Evolutionary conservation across 2,888 invertebrate species (phyloP).

Genomic region (Phragmatobia fuliginosa): DNA sequence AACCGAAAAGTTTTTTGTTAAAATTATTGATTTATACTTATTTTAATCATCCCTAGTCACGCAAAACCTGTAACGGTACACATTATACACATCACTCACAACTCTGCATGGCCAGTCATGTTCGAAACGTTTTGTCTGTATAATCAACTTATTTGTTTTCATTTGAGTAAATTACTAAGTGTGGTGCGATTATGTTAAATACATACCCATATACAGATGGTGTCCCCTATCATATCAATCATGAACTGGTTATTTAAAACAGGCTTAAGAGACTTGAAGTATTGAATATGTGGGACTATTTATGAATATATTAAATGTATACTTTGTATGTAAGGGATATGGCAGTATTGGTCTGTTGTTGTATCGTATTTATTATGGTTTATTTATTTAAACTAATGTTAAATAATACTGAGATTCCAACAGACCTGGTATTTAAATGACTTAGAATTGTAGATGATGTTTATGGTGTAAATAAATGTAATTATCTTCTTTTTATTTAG

Average conservation of each 20-base stretch:
- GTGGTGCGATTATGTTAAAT: background rate
- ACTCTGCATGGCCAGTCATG: background rate
- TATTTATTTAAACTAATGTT: background rate
- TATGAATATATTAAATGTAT: background rate
- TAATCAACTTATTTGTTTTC: background rate
- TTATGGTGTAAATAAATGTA: background rate
- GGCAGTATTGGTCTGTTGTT: background rate
- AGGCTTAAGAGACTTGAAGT: slow-evolving; percentile 19
- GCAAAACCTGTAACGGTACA: background rate
- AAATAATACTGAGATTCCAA: background rate
- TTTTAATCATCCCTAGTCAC: background rate
- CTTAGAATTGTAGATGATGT: background rate
- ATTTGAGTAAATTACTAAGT: background rate
- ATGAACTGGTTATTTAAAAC: slow-evolving; percentile 44
- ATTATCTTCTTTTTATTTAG: too few species aligned
- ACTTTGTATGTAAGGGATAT: background rate
- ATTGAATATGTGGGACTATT: slow-evolving; percentile 7
- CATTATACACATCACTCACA: background rate
- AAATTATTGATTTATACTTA: too few species aligned
- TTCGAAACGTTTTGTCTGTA: background rate
- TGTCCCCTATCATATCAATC: slow-evolving; percentile 26
- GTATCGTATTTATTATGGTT: background rate
- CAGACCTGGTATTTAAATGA: background rate
- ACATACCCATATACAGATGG: slow-evolving; percentile 16
- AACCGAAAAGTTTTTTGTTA: too few species aligned